Conservation (phyloP, 1,140 invertebrate species). For the Cylas formicarius region DNA sequence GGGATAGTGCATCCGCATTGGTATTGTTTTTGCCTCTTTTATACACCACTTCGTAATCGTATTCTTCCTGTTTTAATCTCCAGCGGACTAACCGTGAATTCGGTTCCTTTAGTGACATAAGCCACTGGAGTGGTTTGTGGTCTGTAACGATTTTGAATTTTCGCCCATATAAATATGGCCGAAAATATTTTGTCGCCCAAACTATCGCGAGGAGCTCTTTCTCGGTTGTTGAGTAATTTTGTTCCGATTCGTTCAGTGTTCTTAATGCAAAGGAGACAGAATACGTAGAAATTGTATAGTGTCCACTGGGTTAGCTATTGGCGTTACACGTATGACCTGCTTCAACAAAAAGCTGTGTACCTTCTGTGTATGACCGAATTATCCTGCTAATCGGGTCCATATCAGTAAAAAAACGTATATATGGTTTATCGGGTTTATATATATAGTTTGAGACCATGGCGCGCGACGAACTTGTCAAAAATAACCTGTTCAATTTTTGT, state of each 20-base stretch:
- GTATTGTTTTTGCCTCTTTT: conserved; percentile 15
- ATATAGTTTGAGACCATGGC: no score
- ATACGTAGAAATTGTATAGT: no score
- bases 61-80: conserved; percentile 16
- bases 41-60: conserved; percentile 9
- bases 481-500: no score
- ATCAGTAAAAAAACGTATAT: no score
- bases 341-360: no score
- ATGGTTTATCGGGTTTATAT: no score
- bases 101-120: conserved; percentile 12
- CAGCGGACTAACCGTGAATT: conserved; percentile 13
- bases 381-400: no score
- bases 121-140: conserved; percentile 14
- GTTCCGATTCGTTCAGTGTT: conserved; percentile 13
- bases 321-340: no score
- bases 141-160: conserved; percentile 14
- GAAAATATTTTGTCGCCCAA: conserved; percentile 9
- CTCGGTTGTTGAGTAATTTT: conserved; percentile 9
- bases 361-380: no score
- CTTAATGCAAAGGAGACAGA: no score
- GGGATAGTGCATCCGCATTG: conserved; percentile 12
- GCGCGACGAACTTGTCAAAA: no score
- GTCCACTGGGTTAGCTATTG: no score
- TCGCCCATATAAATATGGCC: conserved; percentile 9
- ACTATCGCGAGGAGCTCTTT: conserved; percentile 5